Base-by-base conservation (phyloP, 2,113 vertebrate genomes). In the Polypterus bichir region DNA sequence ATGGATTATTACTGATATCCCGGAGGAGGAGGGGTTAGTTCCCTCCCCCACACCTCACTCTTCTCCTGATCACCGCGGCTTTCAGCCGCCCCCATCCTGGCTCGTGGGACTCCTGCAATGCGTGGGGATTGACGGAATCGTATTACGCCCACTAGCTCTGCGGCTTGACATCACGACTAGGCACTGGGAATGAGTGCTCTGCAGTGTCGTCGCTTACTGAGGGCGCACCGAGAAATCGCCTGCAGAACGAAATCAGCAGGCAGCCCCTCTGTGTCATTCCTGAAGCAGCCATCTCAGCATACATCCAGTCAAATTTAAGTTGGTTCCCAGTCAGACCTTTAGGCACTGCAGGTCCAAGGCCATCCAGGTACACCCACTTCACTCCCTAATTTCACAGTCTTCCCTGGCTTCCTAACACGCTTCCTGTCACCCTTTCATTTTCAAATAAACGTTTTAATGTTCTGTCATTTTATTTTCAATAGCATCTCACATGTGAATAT, bases 1-100 rank as follows among this genome's bases (percentile, higher is more conserved):
- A 44, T 62, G 55, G 53, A 10, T 61, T 7, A 49, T 44, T 44
- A 65, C 67, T 64, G 59, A 64, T 44, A 65, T 44, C 62, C 59
- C 5, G 44, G 52, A 47, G 55, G 65, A 44, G 4, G 49, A 52
- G 49, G 10, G 7, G 49, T 8, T 10, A 6, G 49, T 6, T 6
- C 49, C 5, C 49, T 6, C 49, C 5, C 49, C 49, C 2, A 6
- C 49, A 27, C 60, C 65, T 56, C 49, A 66, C 65, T 46, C n/a
- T 49, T 46, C 44, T 54, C 45, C 59, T 47, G 5, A 60, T 27
- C 47, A 51, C 58, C 51, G 47, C 51, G 60, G 60, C 58, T 46
- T 65, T 52, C 51, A 46, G 46, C 51, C 49, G 4, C 63, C 63
- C 58, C 49, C 63, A 59, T 47, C 5, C 59, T 27, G 3, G 49